phyloP scores from a whole-genome alignment of 2,113 vertebrate species.

The Malurus elegans region DNA sequence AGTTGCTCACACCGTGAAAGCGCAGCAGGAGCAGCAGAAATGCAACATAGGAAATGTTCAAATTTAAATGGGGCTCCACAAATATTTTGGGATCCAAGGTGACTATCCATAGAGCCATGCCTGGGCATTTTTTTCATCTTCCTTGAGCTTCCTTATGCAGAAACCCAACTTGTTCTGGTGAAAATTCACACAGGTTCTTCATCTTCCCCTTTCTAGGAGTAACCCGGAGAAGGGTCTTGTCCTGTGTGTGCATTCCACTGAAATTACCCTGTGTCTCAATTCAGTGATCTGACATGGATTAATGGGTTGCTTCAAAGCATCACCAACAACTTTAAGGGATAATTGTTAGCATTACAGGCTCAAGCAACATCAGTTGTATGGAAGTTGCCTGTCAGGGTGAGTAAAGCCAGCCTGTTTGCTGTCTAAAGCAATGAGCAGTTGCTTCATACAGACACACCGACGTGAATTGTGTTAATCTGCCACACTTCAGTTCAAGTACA shows the following conservation, averaged over 20 bases:
- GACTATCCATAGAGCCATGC: background rate
- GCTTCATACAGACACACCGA: background rate
- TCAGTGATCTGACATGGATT: background rate
- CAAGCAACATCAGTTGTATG: background rate
- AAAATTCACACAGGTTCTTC: background rate
- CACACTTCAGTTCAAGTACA: background rate
- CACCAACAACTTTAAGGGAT: background rate
- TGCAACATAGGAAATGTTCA: accelerated
- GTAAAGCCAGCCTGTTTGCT: background rate
- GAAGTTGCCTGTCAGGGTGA: background rate
- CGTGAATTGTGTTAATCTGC: background rate
- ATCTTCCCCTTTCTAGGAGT: background rate
- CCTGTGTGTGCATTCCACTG: background rate
- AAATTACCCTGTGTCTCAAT: background rate
- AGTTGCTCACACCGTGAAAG: background rate
- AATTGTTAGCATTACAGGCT: background rate
- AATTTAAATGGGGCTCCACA: background rate
- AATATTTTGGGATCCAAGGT: background rate
- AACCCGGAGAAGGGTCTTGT: background rate
- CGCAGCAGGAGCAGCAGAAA: background rate
- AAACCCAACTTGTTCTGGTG: background rate
- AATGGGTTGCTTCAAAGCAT: background rate
- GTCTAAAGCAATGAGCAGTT: background rate
- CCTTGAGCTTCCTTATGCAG: background rate
- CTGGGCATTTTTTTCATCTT: background rate